A percentile compares a stretch with the other conserved stretches of the same genome.
Evolutionary conservation across 2,113 vertebrate genomes (phyloP).

Genomic region (Nesoenas mayeri): DNA sequence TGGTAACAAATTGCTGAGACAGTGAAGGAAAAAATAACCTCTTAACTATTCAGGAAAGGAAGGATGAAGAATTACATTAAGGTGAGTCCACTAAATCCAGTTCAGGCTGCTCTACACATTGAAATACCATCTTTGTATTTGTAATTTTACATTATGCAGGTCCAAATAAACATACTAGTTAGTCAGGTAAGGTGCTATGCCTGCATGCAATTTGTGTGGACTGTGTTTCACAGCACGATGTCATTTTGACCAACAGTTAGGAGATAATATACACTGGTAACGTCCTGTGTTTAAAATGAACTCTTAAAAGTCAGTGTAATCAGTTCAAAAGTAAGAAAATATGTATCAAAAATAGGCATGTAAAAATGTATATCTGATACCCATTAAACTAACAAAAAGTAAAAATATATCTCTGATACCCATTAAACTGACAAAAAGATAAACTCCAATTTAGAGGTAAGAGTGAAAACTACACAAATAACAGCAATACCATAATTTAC

Average conservation of each 20-base stretch:
- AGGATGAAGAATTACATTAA: not conserved
- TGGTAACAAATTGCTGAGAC: not conserved
- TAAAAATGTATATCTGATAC: not conserved
- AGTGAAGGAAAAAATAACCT: not conserved
- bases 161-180: not conserved
- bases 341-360: not conserved
- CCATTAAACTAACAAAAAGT: not conserved
- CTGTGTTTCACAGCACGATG: not conserved
- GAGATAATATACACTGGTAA: accelerated
- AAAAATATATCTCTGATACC: not conserved
- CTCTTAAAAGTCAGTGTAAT: not conserved
- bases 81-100: not conserved
- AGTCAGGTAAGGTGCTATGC: not conserved
- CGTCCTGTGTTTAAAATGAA: not conserved
- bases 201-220: not conserved
- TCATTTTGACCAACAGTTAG: not conserved
- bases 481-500: not conserved
- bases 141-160: not conserved
- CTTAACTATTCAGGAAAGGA: not conserved
- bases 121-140: not conserved
- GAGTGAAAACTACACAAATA: not conserved
- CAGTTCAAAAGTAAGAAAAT: not conserved
- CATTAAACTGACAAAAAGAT: not conserved
- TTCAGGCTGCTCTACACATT: not conserved
- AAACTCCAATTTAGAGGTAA: not conserved